phyloP scores from a whole-genome alignment of 2,888 invertebrate genomes.

The Hipparchia semele region DNA sequence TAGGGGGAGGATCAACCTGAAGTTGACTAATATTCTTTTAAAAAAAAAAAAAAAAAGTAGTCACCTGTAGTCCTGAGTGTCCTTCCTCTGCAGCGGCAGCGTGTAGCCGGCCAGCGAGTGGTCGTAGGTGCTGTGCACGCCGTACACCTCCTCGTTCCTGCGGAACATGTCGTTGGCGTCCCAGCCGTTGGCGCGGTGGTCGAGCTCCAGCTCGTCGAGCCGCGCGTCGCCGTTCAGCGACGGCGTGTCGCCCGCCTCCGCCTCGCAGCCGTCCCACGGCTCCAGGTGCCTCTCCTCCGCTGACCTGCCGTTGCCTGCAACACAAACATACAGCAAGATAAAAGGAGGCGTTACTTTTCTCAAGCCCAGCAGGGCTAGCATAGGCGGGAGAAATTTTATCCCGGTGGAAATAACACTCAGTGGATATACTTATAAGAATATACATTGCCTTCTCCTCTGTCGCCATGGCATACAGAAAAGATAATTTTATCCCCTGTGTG shows the following conservation, averaged over 20 bases:
- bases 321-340: neutral
- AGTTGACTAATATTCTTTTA: no score
- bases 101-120: slow-evolving; percentile 87
- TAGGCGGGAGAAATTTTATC: no score
- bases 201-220: slow-evolving; percentile 87
- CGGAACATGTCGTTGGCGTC: slow-evolving; percentile 97
- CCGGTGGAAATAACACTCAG: no score
- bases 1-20: no score
- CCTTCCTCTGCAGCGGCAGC: slow-evolving; percentile 85
- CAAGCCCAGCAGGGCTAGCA: no score
- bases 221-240: slow-evolving; percentile 84
- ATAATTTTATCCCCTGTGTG: no score
- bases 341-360: no score
- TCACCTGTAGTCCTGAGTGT: slow-evolving; percentile 87
- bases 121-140: slow-evolving; percentile 89
- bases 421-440: no score
- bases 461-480: no score
- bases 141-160: slow-evolving; percentile 69
- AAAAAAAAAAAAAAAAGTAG: no score
- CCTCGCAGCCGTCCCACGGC: slow-evolving; percentile 88
- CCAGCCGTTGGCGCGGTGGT: slow-evolving; percentile 95
- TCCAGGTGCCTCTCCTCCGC: slow-evolving; percentile 88
- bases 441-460: no score
- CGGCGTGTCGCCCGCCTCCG: slow-evolving; percentile 75
- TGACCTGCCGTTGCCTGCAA: slow-evolving; percentile 67